phyloP scores from a whole-genome alignment of 2,113 vertebrate species.

The Probosciger aterrimus region DNA sequence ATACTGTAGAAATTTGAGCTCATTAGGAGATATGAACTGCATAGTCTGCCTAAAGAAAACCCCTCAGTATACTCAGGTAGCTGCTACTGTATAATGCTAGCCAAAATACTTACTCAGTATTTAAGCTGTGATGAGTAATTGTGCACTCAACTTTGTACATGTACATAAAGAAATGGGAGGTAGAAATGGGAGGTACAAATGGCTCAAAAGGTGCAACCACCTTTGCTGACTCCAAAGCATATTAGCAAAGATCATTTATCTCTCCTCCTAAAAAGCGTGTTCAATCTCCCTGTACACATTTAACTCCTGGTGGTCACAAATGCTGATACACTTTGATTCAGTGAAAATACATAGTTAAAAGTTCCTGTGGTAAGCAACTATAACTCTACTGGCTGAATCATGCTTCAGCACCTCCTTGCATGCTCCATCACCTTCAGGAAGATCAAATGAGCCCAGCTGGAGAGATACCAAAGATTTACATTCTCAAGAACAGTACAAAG shows the following conservation, averaged over 20 bases:
- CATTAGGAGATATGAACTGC: not conserved
- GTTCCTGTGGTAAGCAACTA: not conserved
- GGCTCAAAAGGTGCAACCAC: not conserved
- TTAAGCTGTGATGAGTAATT: not conserved
- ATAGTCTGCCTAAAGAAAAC: not conserved
- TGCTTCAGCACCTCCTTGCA: not conserved
- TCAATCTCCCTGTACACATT: not conserved
- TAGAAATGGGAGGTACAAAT: not conserved
- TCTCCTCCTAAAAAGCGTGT: not conserved
- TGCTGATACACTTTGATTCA: not conserved
- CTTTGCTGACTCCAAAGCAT: not conserved
- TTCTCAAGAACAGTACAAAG: not conserved
- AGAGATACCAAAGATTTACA: not conserved
- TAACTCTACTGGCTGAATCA: not conserved
- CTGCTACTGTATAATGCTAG: not conserved
- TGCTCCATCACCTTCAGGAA: not conserved
- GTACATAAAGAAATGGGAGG: not conserved
- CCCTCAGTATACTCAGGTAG: not conserved
- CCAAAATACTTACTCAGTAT: not conserved
- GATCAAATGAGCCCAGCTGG: not conserved
- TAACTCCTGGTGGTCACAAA: not conserved
- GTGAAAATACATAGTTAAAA: not conserved
- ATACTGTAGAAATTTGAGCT: not conserved
- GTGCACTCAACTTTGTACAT: not conserved
- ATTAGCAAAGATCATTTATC: not conserved